Conservation (phyloP, 2,113 vertebrate species). For the Muscicapa adusta region DNA sequence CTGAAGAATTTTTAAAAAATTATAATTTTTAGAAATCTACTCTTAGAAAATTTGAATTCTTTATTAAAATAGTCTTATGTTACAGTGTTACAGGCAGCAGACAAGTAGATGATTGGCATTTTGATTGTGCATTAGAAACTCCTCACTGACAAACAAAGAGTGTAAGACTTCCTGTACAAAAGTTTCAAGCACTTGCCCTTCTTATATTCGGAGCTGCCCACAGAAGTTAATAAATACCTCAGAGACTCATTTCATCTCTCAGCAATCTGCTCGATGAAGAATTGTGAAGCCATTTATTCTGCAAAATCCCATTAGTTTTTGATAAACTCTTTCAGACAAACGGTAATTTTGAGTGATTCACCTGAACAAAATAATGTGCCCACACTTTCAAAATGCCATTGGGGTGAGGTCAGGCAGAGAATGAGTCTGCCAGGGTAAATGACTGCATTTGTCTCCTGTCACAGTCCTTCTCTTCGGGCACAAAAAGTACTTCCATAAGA, state of each 20-base stretch:
- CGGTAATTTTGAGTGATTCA: conserved; percentile 43
- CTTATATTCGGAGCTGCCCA: background rate
- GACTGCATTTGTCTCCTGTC: conserved; percentile 30
- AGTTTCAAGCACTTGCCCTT: background rate
- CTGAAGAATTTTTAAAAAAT: background rate
- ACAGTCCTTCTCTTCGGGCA: background rate
- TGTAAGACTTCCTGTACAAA: background rate
- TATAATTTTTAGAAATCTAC: background rate
- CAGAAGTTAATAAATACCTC: conserved; percentile 16
- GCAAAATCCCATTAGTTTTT: conserved; percentile 29
- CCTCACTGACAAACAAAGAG: background rate
- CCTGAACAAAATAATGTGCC: conserved; percentile 5
- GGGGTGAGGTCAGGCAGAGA: conserved; percentile 56
- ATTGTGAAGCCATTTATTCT: conserved; percentile 13
- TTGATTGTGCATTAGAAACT: background rate
- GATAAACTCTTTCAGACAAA: conserved; percentile 35
- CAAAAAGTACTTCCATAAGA: background rate
- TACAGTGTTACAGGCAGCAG: background rate
- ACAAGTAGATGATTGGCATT: background rate
- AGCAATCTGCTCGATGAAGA: background rate
- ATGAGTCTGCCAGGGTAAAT: conserved; percentile 23
- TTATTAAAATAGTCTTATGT: background rate
- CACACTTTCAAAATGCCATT: conserved; percentile 18
- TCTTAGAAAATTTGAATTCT: background rate
- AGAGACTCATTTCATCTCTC: background rate